These are phyloP conservation scores for Spongia lamella DNA, from an alignment of 37 sponge, comb jelly and placozoan species.

Conservation along the genomic window DNA sequence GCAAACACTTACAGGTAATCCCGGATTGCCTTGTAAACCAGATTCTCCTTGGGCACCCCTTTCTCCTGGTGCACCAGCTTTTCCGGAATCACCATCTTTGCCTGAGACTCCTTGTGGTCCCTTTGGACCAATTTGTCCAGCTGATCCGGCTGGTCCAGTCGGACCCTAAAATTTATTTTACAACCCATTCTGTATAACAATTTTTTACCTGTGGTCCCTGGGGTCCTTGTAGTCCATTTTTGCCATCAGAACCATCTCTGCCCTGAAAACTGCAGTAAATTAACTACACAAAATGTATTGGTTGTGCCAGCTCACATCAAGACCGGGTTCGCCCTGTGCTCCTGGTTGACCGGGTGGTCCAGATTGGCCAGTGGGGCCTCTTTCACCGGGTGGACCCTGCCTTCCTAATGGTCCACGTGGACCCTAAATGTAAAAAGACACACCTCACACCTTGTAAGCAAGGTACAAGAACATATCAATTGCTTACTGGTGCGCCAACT, in stretches of 20 bases:
- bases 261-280: background rate
- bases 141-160: slow-evolving; percentile 25
- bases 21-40: slow-evolving; percentile 52
- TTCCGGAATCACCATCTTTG: slow-evolving; percentile 6
- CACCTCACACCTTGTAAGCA: too few species aligned
- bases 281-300: background rate
- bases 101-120: slow-evolving; percentile 30
- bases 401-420: slow-evolving; percentile 34
- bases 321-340: slow-evolving; percentile 4
- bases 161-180: slow-evolving; percentile 20
- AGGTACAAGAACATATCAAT: background rate
- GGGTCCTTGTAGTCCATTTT: slow-evolving; percentile 46
- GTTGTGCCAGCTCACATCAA: background rate
- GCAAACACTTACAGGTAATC: slow-evolving; percentile 29
- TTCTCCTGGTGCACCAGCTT: slow-evolving; percentile 30
- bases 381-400: slow-evolving; percentile 28
- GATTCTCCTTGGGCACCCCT: slow-evolving; percentile 67
- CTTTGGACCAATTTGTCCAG: slow-evolving; percentile 36
- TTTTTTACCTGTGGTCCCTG: slow-evolving; percentile 43
- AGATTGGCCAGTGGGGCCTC: slow-evolving; percentile 17
- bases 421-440: slow-evolving; percentile 18
- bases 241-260: slow-evolving; percentile 56
- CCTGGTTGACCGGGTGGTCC: slow-evolving; percentile 42
- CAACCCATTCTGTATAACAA: background rate
- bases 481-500: background rate